Evolutionary conservation across 2,797 vertebrate species (phyloP), one percentile per base, ranked within the genome.

Genomic region (Myioborus melanocephalus): DNA sequence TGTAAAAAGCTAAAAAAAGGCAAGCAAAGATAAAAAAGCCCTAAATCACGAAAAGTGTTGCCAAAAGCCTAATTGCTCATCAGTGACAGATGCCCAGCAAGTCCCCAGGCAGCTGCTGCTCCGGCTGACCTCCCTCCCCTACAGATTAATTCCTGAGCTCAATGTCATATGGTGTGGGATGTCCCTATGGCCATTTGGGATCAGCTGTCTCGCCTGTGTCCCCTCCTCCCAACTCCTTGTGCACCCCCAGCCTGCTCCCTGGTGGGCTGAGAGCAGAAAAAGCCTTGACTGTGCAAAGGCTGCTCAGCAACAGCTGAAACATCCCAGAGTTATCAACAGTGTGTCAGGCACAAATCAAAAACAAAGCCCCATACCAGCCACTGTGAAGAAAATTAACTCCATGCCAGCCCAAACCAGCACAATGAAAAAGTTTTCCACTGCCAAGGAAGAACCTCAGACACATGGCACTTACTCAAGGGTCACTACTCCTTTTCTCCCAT

Each of bases 211-310:
- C 0, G 0, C 14, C 52, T 28, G 27, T 15, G 27, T 15, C 43
- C 19, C n/a, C n/a, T 70, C 28, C 34, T 80, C 47, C 26, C 27
- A 19, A 0, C 8, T 26, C 4, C 34, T 26, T 18, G 32, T 18
- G 46, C 37, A 17, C 10, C 9, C 44, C 14, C 8, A 80, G 20
- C 4, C 72, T 30, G 1, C 26, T 68, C 7, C 0, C 39, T 39
- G 24, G 3, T 6, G 41, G 66, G 6, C n/a, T 32, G 72, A 65
- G 56, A 19, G 55, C 64, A 77, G 52, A 32, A 59, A 61, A 80
- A 15, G 12, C 35, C 41, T 39, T 11, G 35, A 24, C 1, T 30
- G 23, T 49, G 59, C 3, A 41, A 57, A 17, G 2, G 0, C 56
- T 59, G 52, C 81, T 81, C 50, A 53, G 50, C 26, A 41, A 5